Evolutionary conservation across 2,797 vertebrate genomes (phyloP).

Genomic region (Pantherophis alleghaniensis): DNA sequence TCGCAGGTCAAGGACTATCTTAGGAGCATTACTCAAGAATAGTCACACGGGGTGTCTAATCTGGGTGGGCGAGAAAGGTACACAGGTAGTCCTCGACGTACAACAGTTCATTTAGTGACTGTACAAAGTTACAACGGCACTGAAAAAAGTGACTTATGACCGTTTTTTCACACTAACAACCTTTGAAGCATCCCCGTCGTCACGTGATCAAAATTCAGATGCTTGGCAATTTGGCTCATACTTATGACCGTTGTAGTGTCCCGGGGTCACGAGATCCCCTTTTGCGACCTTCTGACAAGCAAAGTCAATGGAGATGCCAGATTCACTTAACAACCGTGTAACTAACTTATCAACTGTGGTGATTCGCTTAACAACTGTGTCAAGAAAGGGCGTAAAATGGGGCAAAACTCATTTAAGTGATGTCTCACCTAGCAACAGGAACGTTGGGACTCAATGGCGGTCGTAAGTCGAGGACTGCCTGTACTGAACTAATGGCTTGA

Average conservation of each 20-base stretch:
- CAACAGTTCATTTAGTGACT: too few species aligned
- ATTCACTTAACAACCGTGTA: too few species aligned
- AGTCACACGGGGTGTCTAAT: neutral
- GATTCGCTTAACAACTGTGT: too few species aligned
- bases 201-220: neutral
- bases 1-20: neutral
- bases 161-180: neutral
- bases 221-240: neutral
- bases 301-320: too few species aligned
- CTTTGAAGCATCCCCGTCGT: too few species aligned
- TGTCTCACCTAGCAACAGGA: too few species aligned
- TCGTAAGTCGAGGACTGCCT: too few species aligned
- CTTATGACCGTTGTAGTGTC: neutral
- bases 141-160: neutral
- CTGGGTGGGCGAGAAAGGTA: neutral
- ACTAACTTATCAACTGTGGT: too few species aligned
- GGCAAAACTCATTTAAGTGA: too few species aligned
- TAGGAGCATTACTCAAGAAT: neutral
- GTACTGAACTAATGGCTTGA: neutral
- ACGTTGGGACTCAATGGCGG: too few species aligned
- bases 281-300: neutral
- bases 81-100: neutral
- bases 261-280: too few species aligned
- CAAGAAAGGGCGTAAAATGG: too few species aligned
- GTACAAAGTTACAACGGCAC: neutral